These are phyloP conservation scores for Poeciliopsis gracilis DNA, from an alignment of 2,797 vertebrate species.

Conservation along the genomic window DNA sequence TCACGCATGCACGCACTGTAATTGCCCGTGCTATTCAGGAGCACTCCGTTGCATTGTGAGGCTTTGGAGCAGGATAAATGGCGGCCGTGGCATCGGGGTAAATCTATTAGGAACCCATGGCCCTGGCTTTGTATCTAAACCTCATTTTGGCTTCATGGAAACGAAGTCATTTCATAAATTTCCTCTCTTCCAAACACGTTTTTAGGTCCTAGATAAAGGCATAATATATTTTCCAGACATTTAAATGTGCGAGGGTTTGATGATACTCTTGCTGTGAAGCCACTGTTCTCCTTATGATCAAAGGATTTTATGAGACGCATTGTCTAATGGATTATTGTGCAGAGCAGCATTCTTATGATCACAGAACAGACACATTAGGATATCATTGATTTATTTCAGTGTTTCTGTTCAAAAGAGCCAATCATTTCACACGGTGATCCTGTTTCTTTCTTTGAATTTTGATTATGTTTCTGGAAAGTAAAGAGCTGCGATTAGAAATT, in stretches of 20 bases:
- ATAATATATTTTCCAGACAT: conserved; percentile 62
- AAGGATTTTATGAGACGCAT: conserved; percentile 10
- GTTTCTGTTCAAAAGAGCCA: neutral
- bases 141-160: conserved; percentile 83
- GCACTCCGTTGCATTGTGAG: conserved; percentile 91
- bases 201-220: conserved; percentile 83
- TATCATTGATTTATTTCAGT: neutral
- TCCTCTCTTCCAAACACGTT: conserved; percentile 81
- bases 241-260: conserved; percentile 44
- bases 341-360: neutral
- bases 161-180: conserved; percentile 82
- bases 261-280: conserved; percentile 37
- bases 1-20: conserved; percentile 82
- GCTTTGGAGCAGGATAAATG: conserved; percentile 97
- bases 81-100: conserved; percentile 92
- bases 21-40: conserved; percentile 96
- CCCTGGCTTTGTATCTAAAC: conserved; percentile 84
- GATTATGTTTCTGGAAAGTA: neutral
- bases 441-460: neutral
- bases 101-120: conserved; percentile 92
- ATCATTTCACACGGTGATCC: neutral
- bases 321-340: conserved; percentile 6
- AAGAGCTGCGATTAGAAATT: neutral
- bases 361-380: neutral
- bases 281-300: conserved; percentile 49